Percentiles rank a stretch among this genome's conserved stretches.
These are phyloP conservation scores for Drosophila saltans DNA, from an alignment of 1,140 invertebrate genomes.

Conservation along the genomic window DNA sequence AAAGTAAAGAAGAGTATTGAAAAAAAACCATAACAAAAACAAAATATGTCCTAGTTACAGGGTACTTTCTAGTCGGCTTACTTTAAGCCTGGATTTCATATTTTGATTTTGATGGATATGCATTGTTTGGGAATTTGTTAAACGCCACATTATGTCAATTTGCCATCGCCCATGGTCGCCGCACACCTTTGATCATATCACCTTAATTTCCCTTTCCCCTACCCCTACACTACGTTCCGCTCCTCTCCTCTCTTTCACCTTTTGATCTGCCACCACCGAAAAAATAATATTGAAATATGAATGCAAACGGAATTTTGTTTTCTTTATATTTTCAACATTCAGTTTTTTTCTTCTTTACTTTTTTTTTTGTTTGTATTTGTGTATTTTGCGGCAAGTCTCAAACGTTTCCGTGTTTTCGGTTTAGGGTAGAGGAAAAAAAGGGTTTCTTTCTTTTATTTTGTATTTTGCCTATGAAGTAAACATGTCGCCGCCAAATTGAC, in stretches of 20 bases:
- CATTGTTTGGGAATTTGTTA: constrained; percentile 73
- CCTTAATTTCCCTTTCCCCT: constrained; percentile 11
- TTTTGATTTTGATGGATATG: constrained; percentile 49
- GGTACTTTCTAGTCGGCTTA: neutral
- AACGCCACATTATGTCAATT: constrained; percentile 82
- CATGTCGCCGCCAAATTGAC: constrained; percentile 74
- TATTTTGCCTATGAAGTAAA: constrained; percentile 67
- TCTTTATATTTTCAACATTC: constrained; percentile 25
- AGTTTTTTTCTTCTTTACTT: constrained; percentile 33
- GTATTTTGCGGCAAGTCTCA: constrained; percentile 51
- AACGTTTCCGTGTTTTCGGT: constrained; percentile 34
- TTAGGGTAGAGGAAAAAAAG: constrained; percentile 34
- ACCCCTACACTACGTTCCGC: neutral
- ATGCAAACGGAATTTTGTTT: constrained; percentile 68
- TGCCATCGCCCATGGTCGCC: constrained; percentile 50
- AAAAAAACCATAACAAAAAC: neutral
- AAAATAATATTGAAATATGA: constrained; percentile 78
- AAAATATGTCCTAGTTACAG: neutral
- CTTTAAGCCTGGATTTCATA: constrained; percentile 25
- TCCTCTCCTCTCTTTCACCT: constrained; percentile 39
- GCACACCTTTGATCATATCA: constrained; percentile 47
- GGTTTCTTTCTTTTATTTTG: constrained; percentile 37
- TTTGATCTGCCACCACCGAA: constrained; percentile 51
- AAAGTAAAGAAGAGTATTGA: neutral
- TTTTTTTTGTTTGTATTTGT: constrained; percentile 37